These are phyloP conservation scores for Drosophila peninsularis DNA, from an alignment of 2,888 invertebrate genomes.

Conservation along the genomic window DNA sequence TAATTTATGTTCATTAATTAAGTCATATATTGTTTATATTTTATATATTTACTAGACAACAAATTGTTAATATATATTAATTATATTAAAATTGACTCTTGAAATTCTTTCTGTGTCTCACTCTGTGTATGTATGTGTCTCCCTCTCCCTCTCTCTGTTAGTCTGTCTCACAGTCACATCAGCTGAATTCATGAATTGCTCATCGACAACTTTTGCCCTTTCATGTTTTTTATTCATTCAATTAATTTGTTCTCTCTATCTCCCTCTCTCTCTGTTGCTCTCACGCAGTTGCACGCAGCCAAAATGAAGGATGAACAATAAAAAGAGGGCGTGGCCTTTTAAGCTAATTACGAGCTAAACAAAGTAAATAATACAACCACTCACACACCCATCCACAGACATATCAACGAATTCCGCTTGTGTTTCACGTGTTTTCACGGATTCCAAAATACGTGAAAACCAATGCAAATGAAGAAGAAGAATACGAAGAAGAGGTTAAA, in stretches of 20 bases:
- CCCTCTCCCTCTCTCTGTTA: too few species aligned
- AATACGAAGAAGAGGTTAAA: neutral
- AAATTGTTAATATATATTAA: too few species aligned
- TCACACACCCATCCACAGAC: constrained; percentile 31
- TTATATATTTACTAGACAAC: neutral
- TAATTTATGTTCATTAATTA: too few species aligned
- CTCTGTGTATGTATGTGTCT: neutral
- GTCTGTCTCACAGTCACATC: neutral
- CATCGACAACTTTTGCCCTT: neutral
- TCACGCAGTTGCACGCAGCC: constrained; percentile 61
- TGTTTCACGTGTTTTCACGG: constrained; percentile 54
- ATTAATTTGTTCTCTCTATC: constrained; percentile 4
- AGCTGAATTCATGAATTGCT: neutral
- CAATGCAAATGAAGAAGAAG: constrained; percentile 20
- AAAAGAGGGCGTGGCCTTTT: constrained; percentile 57
- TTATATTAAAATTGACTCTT: too few species aligned
- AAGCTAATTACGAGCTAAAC: constrained; percentile 57
- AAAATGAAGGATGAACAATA: constrained; percentile 18
- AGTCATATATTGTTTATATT: neutral
- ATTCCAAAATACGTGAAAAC: constrained; percentile 41
- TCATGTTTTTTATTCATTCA: neutral
- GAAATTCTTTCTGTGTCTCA: too few species aligned
- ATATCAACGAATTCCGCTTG: constrained; percentile 71
- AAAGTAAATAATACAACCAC: neutral
- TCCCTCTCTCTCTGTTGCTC: neutral